Percentiles rank a stretch among this genome's conserved stretches.
These are phyloP conservation scores for Hecatera dysodea DNA, from an alignment of 2,888 invertebrate genomes.

Conservation along the genomic window DNA sequence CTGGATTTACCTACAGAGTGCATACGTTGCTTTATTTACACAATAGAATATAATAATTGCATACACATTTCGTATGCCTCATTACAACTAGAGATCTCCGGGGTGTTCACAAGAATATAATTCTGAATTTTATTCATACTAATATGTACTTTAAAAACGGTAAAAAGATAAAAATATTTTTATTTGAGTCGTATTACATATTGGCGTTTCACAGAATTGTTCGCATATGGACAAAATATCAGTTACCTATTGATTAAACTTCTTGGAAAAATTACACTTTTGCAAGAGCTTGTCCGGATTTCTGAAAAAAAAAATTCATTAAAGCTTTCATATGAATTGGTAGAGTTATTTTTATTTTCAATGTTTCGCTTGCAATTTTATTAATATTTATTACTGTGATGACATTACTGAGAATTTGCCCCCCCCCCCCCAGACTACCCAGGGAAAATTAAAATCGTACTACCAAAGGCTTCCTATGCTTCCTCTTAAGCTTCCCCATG, in stretches of 20 bases:
- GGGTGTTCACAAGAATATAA: not conserved
- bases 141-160: not conserved
- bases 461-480: not conserved
- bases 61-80: not conserved
- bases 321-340: not conserved
- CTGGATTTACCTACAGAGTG: conserved; percentile 38
- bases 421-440: too few species aligned
- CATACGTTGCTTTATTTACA: conserved; percentile 37
- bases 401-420: too few species aligned
- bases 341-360: not conserved
- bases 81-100: conserved; percentile 4
- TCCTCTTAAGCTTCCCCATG: not conserved
- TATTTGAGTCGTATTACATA: not conserved
- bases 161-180: not conserved
- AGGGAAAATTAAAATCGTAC: not conserved
- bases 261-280: not conserved
- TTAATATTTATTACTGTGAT: not conserved
- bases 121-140: not conserved
- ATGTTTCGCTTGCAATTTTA: not conserved
- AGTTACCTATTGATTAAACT: not conserved
- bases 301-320: not conserved
- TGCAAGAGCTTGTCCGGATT: not conserved
- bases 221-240: not conserved
- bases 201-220: not conserved
- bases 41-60: conserved; percentile 21